Percentiles rank a stretch among this genome's conserved stretches.
Conservation (phyloP, 2,113 vertebrate species). For the Oryzias curvinotus region DNA sequence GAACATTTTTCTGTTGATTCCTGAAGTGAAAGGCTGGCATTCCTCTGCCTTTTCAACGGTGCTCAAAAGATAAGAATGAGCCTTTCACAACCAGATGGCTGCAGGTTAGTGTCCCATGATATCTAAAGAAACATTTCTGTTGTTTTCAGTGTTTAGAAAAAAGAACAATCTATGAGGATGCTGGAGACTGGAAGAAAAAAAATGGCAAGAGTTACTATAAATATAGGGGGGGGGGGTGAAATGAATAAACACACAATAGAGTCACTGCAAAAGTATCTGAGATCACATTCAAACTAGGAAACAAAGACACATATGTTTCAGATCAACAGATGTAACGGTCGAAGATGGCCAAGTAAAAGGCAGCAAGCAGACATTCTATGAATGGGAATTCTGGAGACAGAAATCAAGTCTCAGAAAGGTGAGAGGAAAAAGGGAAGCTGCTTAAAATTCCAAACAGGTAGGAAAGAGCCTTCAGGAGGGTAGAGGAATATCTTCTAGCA, state of each 20-base stretch:
- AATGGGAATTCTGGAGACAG: slow-evolving; percentile 43
- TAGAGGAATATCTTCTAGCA: slow-evolving; percentile 46
- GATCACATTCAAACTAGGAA: slow-evolving; percentile 4
- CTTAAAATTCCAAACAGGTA: slow-evolving; percentile 78
- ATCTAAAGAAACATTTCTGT: slow-evolving; percentile 48
- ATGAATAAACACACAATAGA: slow-evolving; percentile 1
- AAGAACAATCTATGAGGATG: slow-evolving; percentile 10
- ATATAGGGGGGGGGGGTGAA: slow-evolving; percentile 12
- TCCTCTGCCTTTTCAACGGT: slow-evolving; percentile 23
- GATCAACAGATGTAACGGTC: neutral
- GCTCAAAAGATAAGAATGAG: slow-evolving; percentile 7
- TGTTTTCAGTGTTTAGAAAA: slow-evolving; percentile 36
- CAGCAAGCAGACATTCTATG: slow-evolving; percentile 7
- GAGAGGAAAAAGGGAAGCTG: slow-evolving; percentile 61
- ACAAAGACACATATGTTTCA: slow-evolving; percentile 5
- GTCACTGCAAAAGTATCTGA: neutral
- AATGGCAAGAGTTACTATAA: slow-evolving; percentile 15
- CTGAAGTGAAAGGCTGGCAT: slow-evolving; percentile 18
- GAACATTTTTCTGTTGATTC: slow-evolving; percentile 3
- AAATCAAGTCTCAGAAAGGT: slow-evolving; percentile 55
- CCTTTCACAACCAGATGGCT: slow-evolving; percentile 26
- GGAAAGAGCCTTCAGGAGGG: slow-evolving; percentile 62
- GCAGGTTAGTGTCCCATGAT: slow-evolving; percentile 34
- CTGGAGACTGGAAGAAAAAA: slow-evolving; percentile 24
- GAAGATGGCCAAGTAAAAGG: no score